These are phyloP conservation scores for Chironomus tentans DNA, from an alignment of 2,888 invertebrate species.

Conservation along the genomic window DNA sequence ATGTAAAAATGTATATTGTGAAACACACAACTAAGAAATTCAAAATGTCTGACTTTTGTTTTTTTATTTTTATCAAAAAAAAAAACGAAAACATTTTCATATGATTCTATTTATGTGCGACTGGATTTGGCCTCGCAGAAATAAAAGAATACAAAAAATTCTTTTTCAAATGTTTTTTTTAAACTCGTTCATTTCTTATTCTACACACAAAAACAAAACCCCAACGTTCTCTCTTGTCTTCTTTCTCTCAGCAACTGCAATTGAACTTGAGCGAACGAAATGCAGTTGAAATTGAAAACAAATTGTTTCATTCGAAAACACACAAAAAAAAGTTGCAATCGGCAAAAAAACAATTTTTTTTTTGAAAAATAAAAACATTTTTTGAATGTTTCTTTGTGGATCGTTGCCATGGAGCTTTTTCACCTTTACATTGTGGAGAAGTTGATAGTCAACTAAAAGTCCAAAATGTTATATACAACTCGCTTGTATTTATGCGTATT, in stretches of 20 bases:
- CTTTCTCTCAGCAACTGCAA: not conserved
- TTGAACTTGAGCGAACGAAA: not conserved
- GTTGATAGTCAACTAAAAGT: not conserved
- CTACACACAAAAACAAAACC: too few species aligned
- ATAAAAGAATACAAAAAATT: too few species aligned
- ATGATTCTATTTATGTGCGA: conserved; percentile 13
- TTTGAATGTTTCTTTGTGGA: not conserved
- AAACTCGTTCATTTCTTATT: too few species aligned
- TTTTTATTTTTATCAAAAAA: conserved; percentile 10
- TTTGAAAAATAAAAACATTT: not conserved
- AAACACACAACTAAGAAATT: conserved; percentile 26
- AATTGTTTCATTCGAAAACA: not conserved
- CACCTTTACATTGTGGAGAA: conserved; percentile 8
- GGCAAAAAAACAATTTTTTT: not conserved
- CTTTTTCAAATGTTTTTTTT: too few species aligned
- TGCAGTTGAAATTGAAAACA: not conserved
- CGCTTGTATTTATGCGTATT: not conserved
- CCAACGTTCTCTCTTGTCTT: too few species aligned
- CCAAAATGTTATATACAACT: not conserved
- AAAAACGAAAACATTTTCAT: conserved; percentile 18
- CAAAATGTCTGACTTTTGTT: conserved; percentile 26
- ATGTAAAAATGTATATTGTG: conserved; percentile 19
- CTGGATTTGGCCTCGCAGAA: not conserved
- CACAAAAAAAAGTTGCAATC: not conserved
- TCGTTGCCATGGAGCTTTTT: conserved; percentile 20